Evolutionary conservation across 1,140 invertebrate genomes (phyloP), one percentile per base, ranked within the genome.

Genomic region (Adoxophyes honmai): DNA sequence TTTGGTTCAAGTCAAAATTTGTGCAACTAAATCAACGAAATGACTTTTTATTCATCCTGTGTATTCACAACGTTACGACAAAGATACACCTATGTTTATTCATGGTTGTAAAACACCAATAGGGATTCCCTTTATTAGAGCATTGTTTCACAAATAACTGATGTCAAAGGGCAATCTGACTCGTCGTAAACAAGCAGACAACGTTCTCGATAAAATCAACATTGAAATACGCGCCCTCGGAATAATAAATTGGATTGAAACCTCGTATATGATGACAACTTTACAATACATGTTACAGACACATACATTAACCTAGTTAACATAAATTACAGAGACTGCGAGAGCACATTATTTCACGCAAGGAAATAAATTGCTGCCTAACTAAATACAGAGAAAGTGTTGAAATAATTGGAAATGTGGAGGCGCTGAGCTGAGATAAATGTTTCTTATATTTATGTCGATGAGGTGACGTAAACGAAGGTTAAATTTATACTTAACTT

Each of bases 101-200:
- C 36, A 28, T 4, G 10, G 16, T 11, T 51, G 10, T 34, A 34
- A 34, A 34, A 7, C 48, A 21, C 39, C 10, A 9, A 42, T 15
- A 8, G 39, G 1, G 10, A 44, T 42, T 39, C 37, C 52, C 37
- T 57, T 52, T 34, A 36, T n/a, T 59, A 44, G 35, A 44, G 57
- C 62, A 75, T 70, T 72, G 66, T 72, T 75, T 70, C 56, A 60
- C 64, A 76, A 78, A 70, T 76, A 71, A 64, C 62, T 56, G 55
- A 52, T 64, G 53, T 68, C 57, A 58, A 59, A 67, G 56, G 56
- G 62, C 61, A 68, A 71, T 68, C 60, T 60, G 58, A 59, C 36
- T 64, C 55, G 60, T 57, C 59, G 52, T 61, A 51, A 64, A 75
- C 56, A 67, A 42, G 38, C 55, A 70, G 64, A 65, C 66, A 65